Conservation (phyloP, 23 tunicate genomes). For the Trididemnum clinides region DNA sequence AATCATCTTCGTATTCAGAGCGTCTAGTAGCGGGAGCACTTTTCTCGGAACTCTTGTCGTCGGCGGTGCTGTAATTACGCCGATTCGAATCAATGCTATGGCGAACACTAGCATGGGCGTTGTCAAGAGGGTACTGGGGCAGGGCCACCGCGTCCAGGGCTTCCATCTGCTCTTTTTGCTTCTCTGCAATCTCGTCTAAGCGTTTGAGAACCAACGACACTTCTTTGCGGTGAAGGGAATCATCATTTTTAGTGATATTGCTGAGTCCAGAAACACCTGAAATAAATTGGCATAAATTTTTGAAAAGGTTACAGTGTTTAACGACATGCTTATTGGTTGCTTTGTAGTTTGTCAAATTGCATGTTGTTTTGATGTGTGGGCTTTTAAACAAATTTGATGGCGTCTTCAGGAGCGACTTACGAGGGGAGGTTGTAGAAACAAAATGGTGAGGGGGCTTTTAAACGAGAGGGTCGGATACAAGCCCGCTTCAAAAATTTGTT, state of each 20-base stretch:
- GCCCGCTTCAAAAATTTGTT: too few species aligned
- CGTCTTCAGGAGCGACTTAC: too few species aligned
- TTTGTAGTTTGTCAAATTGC: not conserved
- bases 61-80: not conserved
- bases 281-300: not conserved
- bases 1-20: conserved; percentile 53
- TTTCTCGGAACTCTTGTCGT: conserved; percentile 6
- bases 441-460: too few species aligned
- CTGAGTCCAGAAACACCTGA: conserved; percentile 10
- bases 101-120: not conserved
- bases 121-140: not conserved
- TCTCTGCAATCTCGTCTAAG: conserved; percentile 54
- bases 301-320: too few species aligned
- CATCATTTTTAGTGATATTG: not conserved
- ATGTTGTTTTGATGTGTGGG: too few species aligned
- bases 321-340: not conserved
- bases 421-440: too few species aligned
- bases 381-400: too few species aligned
- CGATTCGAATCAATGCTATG: not conserved
- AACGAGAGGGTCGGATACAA: too few species aligned
- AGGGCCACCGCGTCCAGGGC: conserved; percentile 48
- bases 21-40: conserved; percentile 31
- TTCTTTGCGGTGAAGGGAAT: conserved; percentile 39
- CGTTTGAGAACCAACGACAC: conserved; percentile 53
- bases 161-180: conserved; percentile 57